Percentiles rank a stretch among this genome's conserved stretches.
These are phyloP conservation scores for Neoniphon sammara DNA, from an alignment of 2,797 vertebrate genomes.

Conservation along the genomic window DNA sequence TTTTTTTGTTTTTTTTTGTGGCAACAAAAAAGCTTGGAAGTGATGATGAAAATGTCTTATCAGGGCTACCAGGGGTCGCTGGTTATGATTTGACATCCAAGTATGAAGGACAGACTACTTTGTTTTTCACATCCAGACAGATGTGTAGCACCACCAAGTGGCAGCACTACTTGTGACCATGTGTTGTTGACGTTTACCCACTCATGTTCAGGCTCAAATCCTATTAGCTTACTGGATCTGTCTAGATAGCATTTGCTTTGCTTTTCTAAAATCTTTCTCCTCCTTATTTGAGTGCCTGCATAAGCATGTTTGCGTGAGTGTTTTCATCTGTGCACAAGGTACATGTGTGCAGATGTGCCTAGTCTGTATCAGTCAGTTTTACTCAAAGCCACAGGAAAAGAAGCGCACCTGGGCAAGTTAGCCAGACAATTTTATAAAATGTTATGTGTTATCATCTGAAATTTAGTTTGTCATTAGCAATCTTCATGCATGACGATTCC, in stretches of 20 bases:
- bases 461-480: too few relatives aligned
- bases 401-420: background rate
- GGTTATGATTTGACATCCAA: background rate
- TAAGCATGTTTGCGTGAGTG: background rate
- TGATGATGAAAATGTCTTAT: too few relatives aligned
- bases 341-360: background rate
- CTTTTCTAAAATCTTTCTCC: background rate
- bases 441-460: too few relatives aligned
- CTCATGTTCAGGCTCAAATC: conserved; percentile 45
- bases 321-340: background rate
- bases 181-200: conserved; percentile 15
- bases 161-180: conserved; percentile 21
- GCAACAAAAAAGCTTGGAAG: too few relatives aligned
- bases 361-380: background rate
- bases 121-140: conserved; percentile 1
- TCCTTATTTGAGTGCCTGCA: background rate
- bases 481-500: too few relatives aligned
- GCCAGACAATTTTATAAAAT: too few relatives aligned
- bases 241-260: conserved; percentile 8
- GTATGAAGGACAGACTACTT: too few relatives aligned
- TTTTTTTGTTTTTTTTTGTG: too few relatives aligned
- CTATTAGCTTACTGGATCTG: conserved; percentile 30
- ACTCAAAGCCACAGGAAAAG: background rate
- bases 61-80: background rate
- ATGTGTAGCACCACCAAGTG: conserved; percentile 71